These are phyloP conservation scores for Gymnobelideus leadbeateri DNA, from an alignment of 2,113 vertebrate species.

Conservation along the genomic window DNA sequence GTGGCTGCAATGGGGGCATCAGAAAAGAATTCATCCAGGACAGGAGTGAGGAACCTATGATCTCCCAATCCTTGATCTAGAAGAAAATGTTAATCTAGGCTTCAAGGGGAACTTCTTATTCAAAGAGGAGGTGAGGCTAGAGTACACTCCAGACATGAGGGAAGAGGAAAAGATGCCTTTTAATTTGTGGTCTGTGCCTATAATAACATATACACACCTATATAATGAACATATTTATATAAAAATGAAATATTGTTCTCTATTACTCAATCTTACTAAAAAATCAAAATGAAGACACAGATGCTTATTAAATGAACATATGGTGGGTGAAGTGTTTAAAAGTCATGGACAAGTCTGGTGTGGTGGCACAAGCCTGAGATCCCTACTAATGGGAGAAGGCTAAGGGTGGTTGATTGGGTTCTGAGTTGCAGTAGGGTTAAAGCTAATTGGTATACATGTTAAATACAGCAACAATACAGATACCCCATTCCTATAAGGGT, in stretches of 20 bases:
- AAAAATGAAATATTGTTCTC: background rate
- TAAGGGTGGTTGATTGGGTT: background rate
- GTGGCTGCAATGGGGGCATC: background rate
- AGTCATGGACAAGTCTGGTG: background rate
- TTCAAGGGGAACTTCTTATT: background rate
- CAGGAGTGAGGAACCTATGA: too few relatives aligned
- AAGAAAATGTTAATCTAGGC: background rate
- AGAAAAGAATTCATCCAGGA: background rate
- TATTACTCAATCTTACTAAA: background rate
- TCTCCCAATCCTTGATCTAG: background rate
- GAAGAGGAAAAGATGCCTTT: background rate
- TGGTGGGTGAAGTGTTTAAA: background rate
- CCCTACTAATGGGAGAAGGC: background rate
- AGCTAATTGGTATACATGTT: background rate
- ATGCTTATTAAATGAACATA: background rate
- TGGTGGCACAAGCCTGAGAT: background rate
- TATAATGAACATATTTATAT: background rate
- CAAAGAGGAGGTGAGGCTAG: background rate
- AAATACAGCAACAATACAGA: background rate
- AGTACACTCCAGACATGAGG: background rate
- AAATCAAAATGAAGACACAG: background rate
- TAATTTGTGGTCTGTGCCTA: background rate
- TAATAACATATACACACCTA: background rate
- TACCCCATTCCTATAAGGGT: too few relatives aligned
- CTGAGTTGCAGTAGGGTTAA: background rate